Evolutionary conservation across 2,113 vertebrate species (phyloP), one percentile per base, ranked within the genome.

Genomic region (Pyrgilauda ruficollis): DNA sequence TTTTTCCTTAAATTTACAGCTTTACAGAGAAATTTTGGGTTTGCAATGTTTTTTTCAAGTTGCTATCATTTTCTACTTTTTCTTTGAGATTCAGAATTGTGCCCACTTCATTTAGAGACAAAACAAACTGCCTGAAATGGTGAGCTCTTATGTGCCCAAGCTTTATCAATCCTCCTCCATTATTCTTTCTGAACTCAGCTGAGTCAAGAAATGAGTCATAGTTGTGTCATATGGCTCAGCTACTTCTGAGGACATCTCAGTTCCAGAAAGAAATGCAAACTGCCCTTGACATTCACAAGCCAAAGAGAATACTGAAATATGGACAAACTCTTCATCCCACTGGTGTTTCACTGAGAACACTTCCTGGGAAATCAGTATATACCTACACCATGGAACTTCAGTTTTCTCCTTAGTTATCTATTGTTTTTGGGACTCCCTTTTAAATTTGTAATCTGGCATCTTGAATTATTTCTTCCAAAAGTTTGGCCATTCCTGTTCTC

Each of bases 161-260:
- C 64, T 91, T 95, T 89, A 87, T 85, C 73, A 79, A 2, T 52
- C 75, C 53, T 63, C 37, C 61, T 70, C 81, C 64, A 87, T 83
- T 95, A 79, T 64, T 95, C 72, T 93, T 92, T 85, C 76, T 77
- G 68, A 84, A 84, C 73, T 81, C 58, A 66, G 39, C 10, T 89
- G 91, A 94, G 73, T 95, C 74, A 87, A 96, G 70, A 89, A 94
- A 90, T 93, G 85, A 90, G 89, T 96, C 95, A 94, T 35, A 70
- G 20, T 41, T 82, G 43, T 89, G 75, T 91, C 94, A 72, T 52
- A 79, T 52, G 83, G 62, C 89, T 93, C 62, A 69, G 50, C 72
- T 79, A 33, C 75, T 88, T 89, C 85, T 91, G 82, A 91, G 87
- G 78, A 63, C 66, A 63, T 21, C 50, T 93, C 79, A 43, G n/a